Evolutionary conservation across 2,888 invertebrate genomes (phyloP).

Genomic region (Lepetodrilus schrolli): DNA sequence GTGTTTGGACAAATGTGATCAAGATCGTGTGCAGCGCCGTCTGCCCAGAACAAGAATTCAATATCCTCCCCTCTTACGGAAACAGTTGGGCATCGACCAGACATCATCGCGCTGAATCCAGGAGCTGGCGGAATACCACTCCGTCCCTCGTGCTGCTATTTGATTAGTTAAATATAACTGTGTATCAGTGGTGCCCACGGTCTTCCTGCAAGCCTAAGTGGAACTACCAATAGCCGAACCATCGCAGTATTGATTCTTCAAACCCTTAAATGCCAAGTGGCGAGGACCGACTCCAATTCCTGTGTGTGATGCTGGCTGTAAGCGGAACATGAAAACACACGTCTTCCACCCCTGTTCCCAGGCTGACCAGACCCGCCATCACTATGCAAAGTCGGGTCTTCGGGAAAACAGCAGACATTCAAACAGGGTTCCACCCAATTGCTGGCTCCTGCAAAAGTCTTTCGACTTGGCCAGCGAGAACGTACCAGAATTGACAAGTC

Average conservation of each 20-base stretch:
- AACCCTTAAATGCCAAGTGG: conserved; percentile 2
- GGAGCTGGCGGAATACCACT: neutral
- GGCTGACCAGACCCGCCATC: neutral
- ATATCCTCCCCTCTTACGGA: neutral
- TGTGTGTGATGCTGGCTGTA: neutral
- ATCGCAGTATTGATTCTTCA: neutral
- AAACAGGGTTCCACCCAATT: too few relatives aligned
- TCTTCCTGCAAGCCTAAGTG: conserved; percentile 15
- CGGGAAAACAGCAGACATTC: neutral
- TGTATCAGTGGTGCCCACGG: neutral
- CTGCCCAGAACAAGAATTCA: conserved; percentile 5
- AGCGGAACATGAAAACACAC: neutral
- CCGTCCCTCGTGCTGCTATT: conserved; percentile 1
- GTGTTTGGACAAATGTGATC: neutral
- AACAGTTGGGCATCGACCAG: neutral
- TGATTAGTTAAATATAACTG: conserved; percentile 13
- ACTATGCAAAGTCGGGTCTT: neutral
- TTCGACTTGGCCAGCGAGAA: neutral
- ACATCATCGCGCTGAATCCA: neutral
- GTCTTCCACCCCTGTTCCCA: neutral
- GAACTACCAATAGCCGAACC: conserved; percentile 17
- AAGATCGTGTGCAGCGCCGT: neutral
- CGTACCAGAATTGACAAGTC: neutral
- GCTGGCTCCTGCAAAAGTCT: neutral
- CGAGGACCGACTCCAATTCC: neutral